phyloP scores from a whole-genome alignment of 2,113 vertebrate species.

The Triplophysa siluroides region DNA sequence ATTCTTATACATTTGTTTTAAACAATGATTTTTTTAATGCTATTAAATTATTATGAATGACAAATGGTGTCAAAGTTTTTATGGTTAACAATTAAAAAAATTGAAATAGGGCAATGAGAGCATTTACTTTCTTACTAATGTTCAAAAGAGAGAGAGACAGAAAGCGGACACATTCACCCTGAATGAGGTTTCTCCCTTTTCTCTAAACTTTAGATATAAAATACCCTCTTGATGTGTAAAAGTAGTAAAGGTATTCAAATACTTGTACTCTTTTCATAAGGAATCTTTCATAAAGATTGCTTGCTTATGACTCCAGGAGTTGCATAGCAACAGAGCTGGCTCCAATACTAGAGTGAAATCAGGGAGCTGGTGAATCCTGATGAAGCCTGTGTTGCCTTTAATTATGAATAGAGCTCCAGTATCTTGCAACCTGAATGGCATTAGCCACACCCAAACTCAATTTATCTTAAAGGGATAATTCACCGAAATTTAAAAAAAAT shows the following conservation, averaged over 20 bases:
- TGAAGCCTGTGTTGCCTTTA: conserved; percentile 72
- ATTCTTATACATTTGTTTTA: background rate
- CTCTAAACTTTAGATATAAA: too few relatives aligned
- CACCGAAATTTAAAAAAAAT: background rate
- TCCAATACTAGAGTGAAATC: conserved; percentile 49
- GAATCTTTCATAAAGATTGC: conserved; percentile 55
- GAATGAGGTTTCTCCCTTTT: too few relatives aligned
- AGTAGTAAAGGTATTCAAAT: background rate
- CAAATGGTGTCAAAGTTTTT: too few relatives aligned
- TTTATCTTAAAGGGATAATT: conserved; percentile 14
- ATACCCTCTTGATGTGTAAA: background rate
- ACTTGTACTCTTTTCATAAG: background rate
- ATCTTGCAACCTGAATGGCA: conserved; percentile 32
- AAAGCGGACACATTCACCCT: too few relatives aligned
- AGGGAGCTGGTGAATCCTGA: conserved; percentile 65
- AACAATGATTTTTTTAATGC: too few relatives aligned
- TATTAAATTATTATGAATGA: too few relatives aligned
- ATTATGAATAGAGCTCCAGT: conserved; percentile 75
- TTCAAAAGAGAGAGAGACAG: too few relatives aligned
- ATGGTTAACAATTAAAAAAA: too few relatives aligned
- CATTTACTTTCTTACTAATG: background rate
- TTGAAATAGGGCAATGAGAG: background rate
- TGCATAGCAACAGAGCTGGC: conserved; percentile 74
- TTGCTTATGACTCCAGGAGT: conserved; percentile 67
- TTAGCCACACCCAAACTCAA: background rate